Evolutionary conservation across 2,113 vertebrate genomes (phyloP).

Genomic region (Planiliza haematocheilus): DNA sequence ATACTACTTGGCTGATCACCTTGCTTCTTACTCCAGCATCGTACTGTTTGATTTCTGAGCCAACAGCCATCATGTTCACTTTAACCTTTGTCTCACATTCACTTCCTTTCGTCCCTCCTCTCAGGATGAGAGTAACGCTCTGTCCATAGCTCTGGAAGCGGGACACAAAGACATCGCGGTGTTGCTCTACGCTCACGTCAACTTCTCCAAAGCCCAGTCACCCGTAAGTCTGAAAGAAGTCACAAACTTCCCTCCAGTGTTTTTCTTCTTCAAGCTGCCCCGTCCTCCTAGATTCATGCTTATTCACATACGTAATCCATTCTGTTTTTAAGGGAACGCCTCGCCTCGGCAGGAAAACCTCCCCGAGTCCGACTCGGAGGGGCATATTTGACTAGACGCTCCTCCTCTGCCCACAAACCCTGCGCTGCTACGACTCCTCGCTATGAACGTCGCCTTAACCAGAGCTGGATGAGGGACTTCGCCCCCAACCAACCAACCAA

Average conservation of each 20-base stretch:
- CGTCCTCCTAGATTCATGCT: too few relatives aligned
- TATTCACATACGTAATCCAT: too few relatives aligned
- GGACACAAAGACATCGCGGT: slow-evolving; percentile 98
- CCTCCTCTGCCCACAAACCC: slow-evolving; percentile 48
- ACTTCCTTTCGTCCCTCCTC: not conserved
- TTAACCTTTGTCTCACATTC: not conserved
- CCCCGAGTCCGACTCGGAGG: slow-evolving; percentile 91
- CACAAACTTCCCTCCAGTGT: accelerated
- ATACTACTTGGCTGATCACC: too few relatives aligned
- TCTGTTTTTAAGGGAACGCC: slow-evolving; percentile 88
- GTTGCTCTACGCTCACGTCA: slow-evolving; percentile 95
- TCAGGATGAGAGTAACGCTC: slow-evolving; percentile 95
- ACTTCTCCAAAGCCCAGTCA: slow-evolving; percentile 96
- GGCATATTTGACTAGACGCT: slow-evolving; percentile 88
- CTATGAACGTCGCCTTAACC: slow-evolving; percentile 47
- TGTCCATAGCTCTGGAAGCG: slow-evolving; percentile 97
- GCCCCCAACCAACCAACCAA: slow-evolving; percentile 49
- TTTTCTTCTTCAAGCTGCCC: too few relatives aligned
- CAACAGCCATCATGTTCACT: too few relatives aligned
- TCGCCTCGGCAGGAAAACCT: slow-evolving; percentile 91
- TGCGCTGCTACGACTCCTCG: slow-evolving; percentile 82
- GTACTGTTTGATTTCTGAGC: too few relatives aligned
- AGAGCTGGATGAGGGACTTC: slow-evolving; percentile 26
- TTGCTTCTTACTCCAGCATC: too few relatives aligned
- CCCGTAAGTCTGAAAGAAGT: slow-evolving; percentile 82